Base-by-base conservation (phyloP, 2,888 invertebrate genomes). In the Rosalia funebris region DNA sequence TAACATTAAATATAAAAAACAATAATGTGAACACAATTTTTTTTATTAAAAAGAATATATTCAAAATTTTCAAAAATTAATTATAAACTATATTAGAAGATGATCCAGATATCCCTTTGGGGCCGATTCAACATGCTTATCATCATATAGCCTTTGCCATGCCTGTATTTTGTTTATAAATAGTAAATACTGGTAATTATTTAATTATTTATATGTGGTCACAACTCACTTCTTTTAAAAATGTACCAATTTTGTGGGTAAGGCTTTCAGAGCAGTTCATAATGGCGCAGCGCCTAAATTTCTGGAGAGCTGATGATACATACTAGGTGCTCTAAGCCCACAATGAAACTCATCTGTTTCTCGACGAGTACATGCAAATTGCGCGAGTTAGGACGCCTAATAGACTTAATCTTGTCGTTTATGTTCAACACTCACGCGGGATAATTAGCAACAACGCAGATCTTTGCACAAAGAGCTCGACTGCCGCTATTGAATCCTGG, bases 341-440 rank as follows among this genome's bases (percentile, higher is more conserved):
- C 53, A 53, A 52, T 46, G 70, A 68, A 64, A 70, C 72, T 71
- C 73, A 70, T 71, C 69, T 70, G 70, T 70, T 72, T 68, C 65
- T 64, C 65, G 68, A 65, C 65, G 63, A 64, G 66, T 68, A 68
- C 71, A 82, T 81, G 82, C 82, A 82, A 82, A 82, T 82, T 81
- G 80, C 77, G 73, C 75, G 78, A 79, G 80, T 80, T 80, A 77
- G 78, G 75, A 78, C 74, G 80, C 80, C 81, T 81, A 82, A 81
- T 82, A 81, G 82, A 78, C 76, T 80, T 82, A 81, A 82, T 82
- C 82, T 81, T 80, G 80, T 82, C 81, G 80, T 79, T 81, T 79
- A 81, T 80, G 81, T 81, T 81, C 79, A 77, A 81, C 81, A 81
- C 79, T 81, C 80, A 76, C 77, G 79, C 77, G 79, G 80, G 77